phyloP scores from a whole-genome alignment of 2,888 invertebrate genomes.

The Platerodrilus igneus region DNA sequence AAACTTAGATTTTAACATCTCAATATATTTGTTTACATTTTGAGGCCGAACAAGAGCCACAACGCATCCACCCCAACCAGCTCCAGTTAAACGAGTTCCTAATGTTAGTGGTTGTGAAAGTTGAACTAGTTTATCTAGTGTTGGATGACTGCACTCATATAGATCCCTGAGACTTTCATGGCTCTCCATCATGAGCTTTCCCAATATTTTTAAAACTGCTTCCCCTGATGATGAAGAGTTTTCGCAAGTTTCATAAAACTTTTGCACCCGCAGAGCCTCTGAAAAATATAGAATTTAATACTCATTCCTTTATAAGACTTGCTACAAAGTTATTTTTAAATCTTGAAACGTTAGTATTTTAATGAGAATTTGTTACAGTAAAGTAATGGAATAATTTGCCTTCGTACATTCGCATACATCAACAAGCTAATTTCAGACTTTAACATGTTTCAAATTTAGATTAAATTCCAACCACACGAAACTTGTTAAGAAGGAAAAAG shows the following conservation, averaged over 20 bases:
- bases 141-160: conserved; percentile 91
- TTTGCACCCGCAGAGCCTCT: conserved; percentile 82
- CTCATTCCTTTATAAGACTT: too few relatives aligned
- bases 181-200: conserved; percentile 81
- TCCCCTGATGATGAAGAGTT: conserved; percentile 40
- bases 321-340: too few relatives aligned
- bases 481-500: too few relatives aligned
- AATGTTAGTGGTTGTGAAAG: conserved; percentile 58
- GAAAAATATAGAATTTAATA: too few relatives aligned
- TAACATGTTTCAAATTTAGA: too few relatives aligned
- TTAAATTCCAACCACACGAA: too few relatives aligned
- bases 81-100: conserved; percentile 94
- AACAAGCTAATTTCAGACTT: too few relatives aligned
- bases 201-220: conserved; percentile 57
- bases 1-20: conserved; percentile 63
- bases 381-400: too few relatives aligned
- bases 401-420: too few relatives aligned
- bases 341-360: too few relatives aligned
- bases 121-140: conserved; percentile 76
- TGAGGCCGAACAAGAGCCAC: conserved; percentile 75
- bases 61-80: conserved; percentile 96
- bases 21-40: conserved; percentile 63
- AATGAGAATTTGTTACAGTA: too few relatives aligned
- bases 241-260: conserved; percentile 66
- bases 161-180: conserved; percentile 78